These are phyloP conservation scores for Yponomeuta evonymella DNA, from an alignment of 2,888 invertebrate species.

Conservation along the genomic window DNA sequence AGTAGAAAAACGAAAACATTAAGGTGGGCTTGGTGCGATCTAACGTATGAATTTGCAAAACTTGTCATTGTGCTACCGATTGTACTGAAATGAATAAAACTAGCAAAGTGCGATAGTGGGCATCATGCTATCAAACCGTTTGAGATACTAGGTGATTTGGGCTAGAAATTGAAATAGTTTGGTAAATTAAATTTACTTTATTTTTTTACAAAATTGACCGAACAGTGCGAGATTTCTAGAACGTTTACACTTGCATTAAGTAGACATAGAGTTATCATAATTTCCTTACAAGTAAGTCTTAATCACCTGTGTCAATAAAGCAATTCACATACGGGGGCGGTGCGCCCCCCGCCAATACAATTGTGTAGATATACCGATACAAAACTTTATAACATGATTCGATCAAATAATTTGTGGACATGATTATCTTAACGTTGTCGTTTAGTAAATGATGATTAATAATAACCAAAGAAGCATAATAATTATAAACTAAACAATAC, in stretches of 20 bases:
- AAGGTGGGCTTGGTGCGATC: too few relatives aligned
- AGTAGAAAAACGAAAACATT: too few relatives aligned
- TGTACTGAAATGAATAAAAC: too few relatives aligned
- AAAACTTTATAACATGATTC: slow-evolving; percentile 67
- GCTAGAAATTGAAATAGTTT: neutral
- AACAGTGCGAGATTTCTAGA: slow-evolving; percentile 77
- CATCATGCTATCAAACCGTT: too few relatives aligned
- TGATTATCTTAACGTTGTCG: slow-evolving; percentile 59
- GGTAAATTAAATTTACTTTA: slow-evolving; percentile 69
- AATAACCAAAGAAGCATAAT: slow-evolving; percentile 65
- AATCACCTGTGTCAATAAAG: slow-evolving; percentile 71
- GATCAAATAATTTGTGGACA: slow-evolving; percentile 48
- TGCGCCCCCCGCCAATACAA: slow-evolving; percentile 40
- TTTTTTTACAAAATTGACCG: slow-evolving; percentile 76
- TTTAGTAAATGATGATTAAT: slow-evolving; percentile 71
- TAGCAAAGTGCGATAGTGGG: too few relatives aligned
- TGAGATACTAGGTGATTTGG: neutral
- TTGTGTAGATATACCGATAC: slow-evolving; percentile 50
- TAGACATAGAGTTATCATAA: slow-evolving; percentile 74
- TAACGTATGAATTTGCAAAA: too few relatives aligned
- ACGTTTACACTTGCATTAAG: slow-evolving; percentile 77
- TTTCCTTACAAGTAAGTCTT: slow-evolving; percentile 74
- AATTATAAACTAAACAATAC: slow-evolving; percentile 62
- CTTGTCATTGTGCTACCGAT: too few relatives aligned
- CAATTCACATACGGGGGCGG: slow-evolving; percentile 49